Base-by-base conservation (phyloP, 2,888 invertebrate species). In the Oscheius sp. region DNA sequence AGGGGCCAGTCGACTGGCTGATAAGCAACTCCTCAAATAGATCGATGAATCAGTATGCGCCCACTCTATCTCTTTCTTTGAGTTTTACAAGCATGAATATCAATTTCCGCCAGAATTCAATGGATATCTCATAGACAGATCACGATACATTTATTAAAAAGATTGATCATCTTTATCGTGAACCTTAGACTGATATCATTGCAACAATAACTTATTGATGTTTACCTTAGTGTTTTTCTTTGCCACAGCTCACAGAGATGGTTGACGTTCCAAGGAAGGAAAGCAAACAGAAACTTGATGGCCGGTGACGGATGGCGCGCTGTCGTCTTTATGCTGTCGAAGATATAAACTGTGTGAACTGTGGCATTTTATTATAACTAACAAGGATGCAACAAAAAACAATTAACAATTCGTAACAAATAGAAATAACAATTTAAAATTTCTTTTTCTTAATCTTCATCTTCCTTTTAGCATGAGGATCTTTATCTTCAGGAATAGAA, bases 401-500 rank as follows among this genome's bases (percentile, higher is more conserved):
- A n/a, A n/a, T n/a, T n/a, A n/a, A n/a, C n/a, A n/a, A n/a, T n/a
- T 44, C 9, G 22, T 4, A 59, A 59, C 59, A 59, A 59, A 59
- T 26, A 59, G 17, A 22, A n/a, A n/a, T n/a, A n/a, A n/a, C 30
- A 44, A 26, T 28, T 20, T 41, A 59, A 30, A 44, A 59, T 17
- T 44, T 59, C n/a, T 20, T 14, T 44, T 49, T 62, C 47, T 62
- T 62, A 12, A 47, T 44, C 30, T 66, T 70, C 66, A 61, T 66
- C 62, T 44, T 70, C 41, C 49, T 61, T 54, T 54, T 66, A 9
- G 65, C 65, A 12, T 62, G 47, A 2, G 65, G 54, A 28, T 66
- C 54, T 45, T 66, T 70, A 47, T 70, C 64, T 12, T 70, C 66
- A 6, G 70, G 70, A 17, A 70, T 57, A 0, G 56, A 45, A n/a